Evolutionary conservation across 2,888 invertebrate genomes (phyloP), one percentile per base, ranked within the genome.

Genomic region (Amiota mariae): DNA sequence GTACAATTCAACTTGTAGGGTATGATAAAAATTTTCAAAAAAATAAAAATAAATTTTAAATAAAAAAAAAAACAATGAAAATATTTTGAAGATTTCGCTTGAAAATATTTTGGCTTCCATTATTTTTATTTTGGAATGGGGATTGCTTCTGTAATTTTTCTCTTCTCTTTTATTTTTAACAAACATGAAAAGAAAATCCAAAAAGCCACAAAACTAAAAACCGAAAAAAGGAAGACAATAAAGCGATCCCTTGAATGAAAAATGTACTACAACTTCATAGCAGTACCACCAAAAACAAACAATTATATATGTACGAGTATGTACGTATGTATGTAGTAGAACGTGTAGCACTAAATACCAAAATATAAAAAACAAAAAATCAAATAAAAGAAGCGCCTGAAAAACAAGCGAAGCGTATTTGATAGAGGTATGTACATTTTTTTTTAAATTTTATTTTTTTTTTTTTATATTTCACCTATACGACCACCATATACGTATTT

Each of bases 141-240:
- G n/a, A 12, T 63, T 46, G n/a, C n/a, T 12, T 63, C 47, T 46
- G 24, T 20, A 8, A 12, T 59, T 18, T 59, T 59, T 59, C 20
- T 20, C 13, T 59, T 11, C 20, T 24, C 20, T 18, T 6, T 18
- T 59, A 24, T 59, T 24, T 24, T 1, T 24, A 18, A 12, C 2
- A 24, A 12, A 63, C 63, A 66, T 66, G 66, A 66, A 66, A 48
- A 66, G 66, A 66, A 66, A 66, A 66, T 66, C 48, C 48, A 8
- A 47, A 66, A 66, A 66, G 18, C 66, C 66, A 48, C 48, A 66
- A 24, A 66, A 66, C 48, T 63, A 49, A 66, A 63, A 24, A 24
- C 13, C 24, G 36, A 24, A 10, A 63, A 63, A 63, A 18, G n/a
- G 18, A 11, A n/a, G 12, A 11, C n/a, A 20, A n/a, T 36, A 36